phyloP scores from a whole-genome alignment of 2,888 invertebrate genomes.

The Schizotus pectinicornis region DNA sequence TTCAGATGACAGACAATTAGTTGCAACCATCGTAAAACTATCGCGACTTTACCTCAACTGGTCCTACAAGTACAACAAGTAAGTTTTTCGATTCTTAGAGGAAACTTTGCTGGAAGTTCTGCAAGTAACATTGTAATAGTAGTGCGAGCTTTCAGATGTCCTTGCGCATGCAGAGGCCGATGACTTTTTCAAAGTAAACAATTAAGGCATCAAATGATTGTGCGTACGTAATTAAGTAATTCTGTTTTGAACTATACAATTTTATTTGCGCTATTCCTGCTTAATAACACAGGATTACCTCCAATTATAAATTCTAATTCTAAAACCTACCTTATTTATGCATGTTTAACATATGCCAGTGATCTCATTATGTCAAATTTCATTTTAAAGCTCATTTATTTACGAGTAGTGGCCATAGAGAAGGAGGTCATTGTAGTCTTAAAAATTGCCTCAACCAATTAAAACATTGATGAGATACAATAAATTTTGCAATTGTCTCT shows the following conservation, averaged over 20 bases:
- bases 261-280: slow-evolving; percentile 10
- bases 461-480: too few relatives aligned
- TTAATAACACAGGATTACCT: slow-evolving; percentile 11
- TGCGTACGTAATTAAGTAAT: slow-evolving; percentile 1
- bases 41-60: too few relatives aligned
- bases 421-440: too few relatives aligned
- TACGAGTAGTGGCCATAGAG: not conserved
- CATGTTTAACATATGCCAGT: slow-evolving; percentile 23
- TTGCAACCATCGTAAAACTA: too few relatives aligned
- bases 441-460: too few relatives aligned
- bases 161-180: not conserved
- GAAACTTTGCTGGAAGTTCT: too few relatives aligned
- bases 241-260: slow-evolving; percentile 1
- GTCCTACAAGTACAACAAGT: too few relatives aligned
- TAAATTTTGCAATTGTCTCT: too few relatives aligned
- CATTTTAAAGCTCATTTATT: slow-evolving; percentile 4
- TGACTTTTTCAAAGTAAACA: slow-evolving; percentile 1
- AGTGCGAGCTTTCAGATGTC: too few relatives aligned
- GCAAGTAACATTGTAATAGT: too few relatives aligned
- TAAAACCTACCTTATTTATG: slow-evolving; percentile 28
- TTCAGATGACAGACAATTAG: too few relatives aligned
- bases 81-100: too few relatives aligned
- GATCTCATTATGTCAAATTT: slow-evolving; percentile 26
- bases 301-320: slow-evolving; percentile 29
- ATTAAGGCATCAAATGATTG: not conserved